A percentile compares a stretch with the other conserved stretches of the same genome.
Conservation (phyloP, 2,113 vertebrate genomes). For the Notarius quadriscutis region DNA sequence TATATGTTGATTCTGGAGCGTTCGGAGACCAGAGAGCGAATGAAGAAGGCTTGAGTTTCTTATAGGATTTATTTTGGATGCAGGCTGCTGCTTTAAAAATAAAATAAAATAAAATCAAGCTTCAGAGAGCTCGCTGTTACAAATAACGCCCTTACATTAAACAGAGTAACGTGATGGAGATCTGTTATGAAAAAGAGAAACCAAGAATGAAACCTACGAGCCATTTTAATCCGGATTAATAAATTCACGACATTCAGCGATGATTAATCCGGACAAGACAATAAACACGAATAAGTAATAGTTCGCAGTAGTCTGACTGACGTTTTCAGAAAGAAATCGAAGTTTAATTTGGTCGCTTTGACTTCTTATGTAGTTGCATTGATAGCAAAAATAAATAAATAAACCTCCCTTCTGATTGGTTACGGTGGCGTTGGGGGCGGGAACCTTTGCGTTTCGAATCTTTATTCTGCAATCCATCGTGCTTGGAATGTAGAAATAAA, state of each 20-base stretch:
- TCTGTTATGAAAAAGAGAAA: background rate
- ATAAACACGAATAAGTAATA: background rate
- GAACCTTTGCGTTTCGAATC: background rate
- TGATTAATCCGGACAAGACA: background rate
- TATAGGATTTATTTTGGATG: constrained; percentile 56
- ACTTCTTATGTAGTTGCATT: no score
- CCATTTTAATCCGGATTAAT: background rate
- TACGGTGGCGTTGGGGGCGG: background rate
- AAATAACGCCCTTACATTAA: constrained; percentile 18
- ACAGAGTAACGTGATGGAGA: constrained; percentile 19
- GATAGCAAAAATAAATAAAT: background rate
- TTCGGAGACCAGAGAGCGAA: constrained; percentile 38
- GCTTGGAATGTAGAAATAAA: no score
- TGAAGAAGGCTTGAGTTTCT: constrained; percentile 43
- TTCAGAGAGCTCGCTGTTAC: constrained; percentile 29
- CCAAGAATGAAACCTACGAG: background rate
- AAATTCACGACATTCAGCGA: background rate
- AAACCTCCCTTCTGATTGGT: background rate
- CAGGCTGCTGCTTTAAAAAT: constrained; percentile 46
- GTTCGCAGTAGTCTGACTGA: no score
- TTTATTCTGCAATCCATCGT: no score
- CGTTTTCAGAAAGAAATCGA: no score
- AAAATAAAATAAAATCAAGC: background rate
- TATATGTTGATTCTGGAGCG: constrained; percentile 40
- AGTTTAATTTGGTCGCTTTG: no score